Conservation (phyloP, 2,113 vertebrate genomes). For the Erinaceus europaeus region DNA sequence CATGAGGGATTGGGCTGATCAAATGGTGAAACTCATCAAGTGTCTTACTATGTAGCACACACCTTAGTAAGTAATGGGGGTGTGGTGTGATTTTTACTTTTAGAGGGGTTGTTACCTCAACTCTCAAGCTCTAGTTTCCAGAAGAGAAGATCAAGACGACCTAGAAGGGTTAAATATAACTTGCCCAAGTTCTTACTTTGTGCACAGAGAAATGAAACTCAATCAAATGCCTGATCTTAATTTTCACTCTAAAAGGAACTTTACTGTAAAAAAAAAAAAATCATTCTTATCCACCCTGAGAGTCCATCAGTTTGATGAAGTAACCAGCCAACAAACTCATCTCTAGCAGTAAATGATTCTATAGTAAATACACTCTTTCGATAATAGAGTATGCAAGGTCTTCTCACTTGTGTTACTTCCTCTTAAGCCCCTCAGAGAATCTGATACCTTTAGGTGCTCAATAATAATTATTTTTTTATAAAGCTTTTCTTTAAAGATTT, state of each 20-base stretch:
- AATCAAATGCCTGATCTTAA: not conserved
- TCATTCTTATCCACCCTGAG: not conserved
- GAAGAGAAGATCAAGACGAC: not conserved
- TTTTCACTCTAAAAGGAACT: not conserved
- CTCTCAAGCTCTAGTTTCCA: not conserved
- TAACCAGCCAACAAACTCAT: not conserved
- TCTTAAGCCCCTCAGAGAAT: not conserved
- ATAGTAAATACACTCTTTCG: not conserved
- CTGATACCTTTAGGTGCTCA: not conserved
- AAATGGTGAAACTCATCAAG: not conserved
- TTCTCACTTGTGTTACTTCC: not conserved
- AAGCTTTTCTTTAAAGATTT: too few relatives aligned
- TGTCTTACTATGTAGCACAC: not conserved
- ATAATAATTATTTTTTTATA: too few relatives aligned
- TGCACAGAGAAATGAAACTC: not conserved
- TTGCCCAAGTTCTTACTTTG: not conserved
- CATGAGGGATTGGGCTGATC: not conserved
- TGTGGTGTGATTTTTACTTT: not conserved
- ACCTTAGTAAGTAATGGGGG: not conserved
- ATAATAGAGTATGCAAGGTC: not conserved
- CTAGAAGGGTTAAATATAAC: not conserved
- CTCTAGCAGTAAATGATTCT: slow-evolving; percentile 1
- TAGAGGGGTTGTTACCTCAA: too few relatives aligned
- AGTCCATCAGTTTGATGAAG: not conserved
- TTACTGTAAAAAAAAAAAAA: not conserved